phyloP scores from a whole-genome alignment of 2,113 vertebrate species.

The Rhagologus leucostigma region DNA sequence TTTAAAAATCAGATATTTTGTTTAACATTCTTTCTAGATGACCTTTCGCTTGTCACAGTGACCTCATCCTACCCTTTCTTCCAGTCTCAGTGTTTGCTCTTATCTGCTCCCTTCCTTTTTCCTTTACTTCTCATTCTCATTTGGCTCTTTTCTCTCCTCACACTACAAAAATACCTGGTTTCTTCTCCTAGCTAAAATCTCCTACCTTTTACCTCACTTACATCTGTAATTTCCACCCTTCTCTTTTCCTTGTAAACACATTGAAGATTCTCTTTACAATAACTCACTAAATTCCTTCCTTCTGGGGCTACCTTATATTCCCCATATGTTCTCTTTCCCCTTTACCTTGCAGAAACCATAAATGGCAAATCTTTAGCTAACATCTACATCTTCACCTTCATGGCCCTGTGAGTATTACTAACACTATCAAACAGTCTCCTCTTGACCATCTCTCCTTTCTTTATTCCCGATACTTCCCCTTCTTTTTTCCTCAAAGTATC shows the following conservation, averaged over 20 bases:
- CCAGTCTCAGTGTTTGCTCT: neutral
- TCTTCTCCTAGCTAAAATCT: neutral
- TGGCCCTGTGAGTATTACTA: neutral
- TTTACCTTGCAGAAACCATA: neutral
- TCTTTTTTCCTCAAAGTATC: neutral
- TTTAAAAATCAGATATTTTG: slow-evolving; percentile 56
- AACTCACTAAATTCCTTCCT: neutral
- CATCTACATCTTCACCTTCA: neutral
- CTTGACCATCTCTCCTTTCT: neutral
- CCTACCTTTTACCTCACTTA: neutral
- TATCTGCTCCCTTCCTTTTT: neutral
- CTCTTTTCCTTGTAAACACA: neutral
- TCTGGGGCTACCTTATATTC: neutral
- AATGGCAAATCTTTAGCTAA: neutral
- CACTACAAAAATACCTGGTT: neutral
- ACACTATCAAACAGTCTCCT: neutral
- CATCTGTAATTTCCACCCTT: neutral
- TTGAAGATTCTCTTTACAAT: neutral
- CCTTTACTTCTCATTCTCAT: neutral
- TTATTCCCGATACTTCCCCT: neutral
- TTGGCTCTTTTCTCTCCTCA: neutral
- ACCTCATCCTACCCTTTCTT: slow-evolving; percentile 12
- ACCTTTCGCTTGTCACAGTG: neutral
- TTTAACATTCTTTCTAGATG: slow-evolving; percentile 41
- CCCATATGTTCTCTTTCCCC: neutral